Conservation (phyloP, 2,113 vertebrate genomes). For the Calyptommatus sinebrachiatus region DNA sequence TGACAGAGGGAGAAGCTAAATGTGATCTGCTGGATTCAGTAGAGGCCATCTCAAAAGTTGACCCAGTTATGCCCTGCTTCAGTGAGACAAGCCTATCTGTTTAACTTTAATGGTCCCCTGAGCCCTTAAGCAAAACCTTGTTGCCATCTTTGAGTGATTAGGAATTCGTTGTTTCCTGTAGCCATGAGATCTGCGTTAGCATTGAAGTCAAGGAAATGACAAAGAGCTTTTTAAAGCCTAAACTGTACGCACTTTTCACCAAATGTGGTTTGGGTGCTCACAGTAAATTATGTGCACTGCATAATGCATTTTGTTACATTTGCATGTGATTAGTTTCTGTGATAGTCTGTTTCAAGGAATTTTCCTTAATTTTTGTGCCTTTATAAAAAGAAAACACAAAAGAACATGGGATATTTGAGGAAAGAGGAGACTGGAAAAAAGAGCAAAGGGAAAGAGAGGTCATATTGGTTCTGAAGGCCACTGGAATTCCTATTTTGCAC, state of each 20-base stretch:
- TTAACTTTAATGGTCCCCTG: not conserved
- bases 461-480: not conserved
- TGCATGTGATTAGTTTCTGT: slow-evolving; percentile 14
- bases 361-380: not conserved
- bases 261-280: not conserved
- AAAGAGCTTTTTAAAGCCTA: slow-evolving; percentile 10
- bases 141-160: slow-evolving; percentile 45
- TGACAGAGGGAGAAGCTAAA: not conserved
- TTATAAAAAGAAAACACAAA: not conserved
- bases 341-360: slow-evolving; percentile 13
- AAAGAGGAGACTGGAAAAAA: not conserved
- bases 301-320: slow-evolving; percentile 11
- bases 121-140: slow-evolving; percentile 20
- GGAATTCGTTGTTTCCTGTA: not conserved
- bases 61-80: slow-evolving; percentile 9
- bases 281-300: not conserved
- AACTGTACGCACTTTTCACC: not conserved
- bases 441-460: not conserved
- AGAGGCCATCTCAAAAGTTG: slow-evolving; percentile 15
- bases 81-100: not conserved
- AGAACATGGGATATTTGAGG: not conserved
- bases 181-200: slow-evolving; percentile 13
- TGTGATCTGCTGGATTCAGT: slow-evolving; percentile 19
- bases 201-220: not conserved
- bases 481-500: not conserved